These are phyloP conservation scores for Sabatieria punctata DNA, from an alignment of 2,888 invertebrate genomes.

Conservation along the genomic window DNA sequence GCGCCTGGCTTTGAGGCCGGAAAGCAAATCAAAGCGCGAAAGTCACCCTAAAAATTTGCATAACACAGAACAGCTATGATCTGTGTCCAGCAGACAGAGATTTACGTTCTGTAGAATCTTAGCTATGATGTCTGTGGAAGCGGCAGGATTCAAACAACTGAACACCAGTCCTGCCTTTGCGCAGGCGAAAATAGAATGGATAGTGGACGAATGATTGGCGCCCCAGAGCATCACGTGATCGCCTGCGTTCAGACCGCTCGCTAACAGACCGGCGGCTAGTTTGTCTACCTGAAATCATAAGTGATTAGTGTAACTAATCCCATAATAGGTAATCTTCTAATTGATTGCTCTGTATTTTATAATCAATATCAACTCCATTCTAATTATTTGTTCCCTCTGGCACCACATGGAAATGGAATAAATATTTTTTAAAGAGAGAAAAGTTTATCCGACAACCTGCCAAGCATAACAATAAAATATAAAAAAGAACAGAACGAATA, in stretches of 20 bases:
- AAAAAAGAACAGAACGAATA: too few species aligned
- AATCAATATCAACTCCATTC: too few species aligned
- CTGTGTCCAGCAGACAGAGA: not conserved
- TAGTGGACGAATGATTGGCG: constrained; percentile 34
- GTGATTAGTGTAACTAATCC: too few species aligned
- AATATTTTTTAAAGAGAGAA: too few species aligned
- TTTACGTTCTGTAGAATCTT: constrained; percentile 16
- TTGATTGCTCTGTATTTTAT: too few species aligned
- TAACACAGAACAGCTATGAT: constrained; percentile 11
- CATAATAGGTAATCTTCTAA: too few species aligned
- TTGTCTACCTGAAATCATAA: constrained; percentile 27
- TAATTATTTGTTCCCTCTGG: too few species aligned
- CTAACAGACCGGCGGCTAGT: constrained; percentile 33
- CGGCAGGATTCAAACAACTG: constrained; percentile 33
- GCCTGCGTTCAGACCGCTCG: constrained; percentile 32
- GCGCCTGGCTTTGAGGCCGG: constrained; percentile 28
- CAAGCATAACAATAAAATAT: too few species aligned
- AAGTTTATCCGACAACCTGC: too few species aligned
- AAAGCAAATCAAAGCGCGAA: constrained; percentile 32
- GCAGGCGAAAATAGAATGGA: constrained; percentile 31
- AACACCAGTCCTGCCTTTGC: constrained; percentile 35
- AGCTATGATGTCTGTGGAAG: constrained; percentile 27
- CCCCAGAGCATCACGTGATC: constrained; percentile 37
- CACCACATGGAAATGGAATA: too few species aligned
- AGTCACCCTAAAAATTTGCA: constrained; percentile 30